A percentile compares a stretch with the other conserved stretches of the same genome.
phyloP scores from a whole-genome alignment of 1,140 invertebrate genomes.

The Drosophila nigrodunni region DNA sequence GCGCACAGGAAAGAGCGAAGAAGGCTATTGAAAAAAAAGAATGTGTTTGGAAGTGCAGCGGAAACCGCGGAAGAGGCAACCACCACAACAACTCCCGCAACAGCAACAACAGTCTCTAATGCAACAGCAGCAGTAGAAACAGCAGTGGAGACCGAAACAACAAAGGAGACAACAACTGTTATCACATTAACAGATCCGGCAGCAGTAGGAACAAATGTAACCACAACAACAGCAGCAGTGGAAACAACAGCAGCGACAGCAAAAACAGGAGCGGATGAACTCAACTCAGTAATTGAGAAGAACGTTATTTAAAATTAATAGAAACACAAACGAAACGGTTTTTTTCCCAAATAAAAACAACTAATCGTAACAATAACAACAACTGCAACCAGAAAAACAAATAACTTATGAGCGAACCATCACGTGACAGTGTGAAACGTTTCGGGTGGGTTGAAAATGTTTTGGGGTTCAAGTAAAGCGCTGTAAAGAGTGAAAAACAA shows the following conservation, averaged over 20 bases:
- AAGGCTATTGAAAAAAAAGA: conserved; percentile 65
- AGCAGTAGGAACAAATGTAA: conserved; percentile 21
- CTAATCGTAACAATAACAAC: conserved; percentile 54
- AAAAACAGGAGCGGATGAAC: conserved; percentile 52
- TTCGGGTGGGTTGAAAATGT: conserved; percentile 14
- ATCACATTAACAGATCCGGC: conserved; percentile 29
- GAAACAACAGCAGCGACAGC: conserved; percentile 32
- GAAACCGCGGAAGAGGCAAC: conserved; percentile 48
- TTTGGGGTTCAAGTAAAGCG: conserved; percentile 3
- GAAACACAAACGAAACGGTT: conserved; percentile 42
- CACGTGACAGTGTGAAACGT: conserved; percentile 22
- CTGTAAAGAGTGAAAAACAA: conserved; percentile 26
- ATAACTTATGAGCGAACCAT: conserved; percentile 54
- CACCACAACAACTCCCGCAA: conserved; percentile 12
- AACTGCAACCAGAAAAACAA: conserved; percentile 45
- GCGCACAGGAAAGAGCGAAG: conserved; percentile 61
- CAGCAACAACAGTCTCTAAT: conserved; percentile 29
- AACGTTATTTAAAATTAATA: conserved; percentile 65
- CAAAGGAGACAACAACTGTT: conserved; percentile 14
- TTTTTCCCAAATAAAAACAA: conserved; percentile 43
- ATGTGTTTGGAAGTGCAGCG: conserved; percentile 38
- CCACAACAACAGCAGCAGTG: conserved; percentile 25
- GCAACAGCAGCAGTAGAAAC: conserved; percentile 17
- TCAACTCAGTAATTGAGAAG: conserved; percentile 59
- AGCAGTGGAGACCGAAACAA: conserved; percentile 3